Evolutionary conservation across 2,113 vertebrate species (phyloP).

Genomic region (Microcebus lehilahytsara): DNA sequence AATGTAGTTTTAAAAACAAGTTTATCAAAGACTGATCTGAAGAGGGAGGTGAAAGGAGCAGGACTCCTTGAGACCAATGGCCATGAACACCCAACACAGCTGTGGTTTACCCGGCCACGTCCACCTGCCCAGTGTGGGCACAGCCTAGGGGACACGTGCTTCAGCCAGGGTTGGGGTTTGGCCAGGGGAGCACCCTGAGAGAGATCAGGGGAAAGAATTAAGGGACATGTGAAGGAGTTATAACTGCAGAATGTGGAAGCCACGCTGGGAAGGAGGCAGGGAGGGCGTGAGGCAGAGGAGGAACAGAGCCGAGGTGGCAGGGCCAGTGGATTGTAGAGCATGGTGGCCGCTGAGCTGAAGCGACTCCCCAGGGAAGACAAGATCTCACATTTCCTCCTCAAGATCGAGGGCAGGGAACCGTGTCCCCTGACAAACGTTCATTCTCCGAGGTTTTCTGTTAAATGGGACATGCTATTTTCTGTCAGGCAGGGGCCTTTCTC

Average conservation of each 20-base stretch:
- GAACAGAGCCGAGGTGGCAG: background rate
- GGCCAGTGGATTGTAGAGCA: background rate
- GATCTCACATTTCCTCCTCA: background rate
- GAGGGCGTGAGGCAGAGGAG: background rate
- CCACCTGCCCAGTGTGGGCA: background rate
- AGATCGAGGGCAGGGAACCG: background rate
- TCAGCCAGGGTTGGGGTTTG: background rate
- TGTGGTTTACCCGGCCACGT: background rate
- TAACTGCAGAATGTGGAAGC: background rate
- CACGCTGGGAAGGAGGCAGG: background rate
- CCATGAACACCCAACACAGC: accelerated
- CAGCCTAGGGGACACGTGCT: background rate
- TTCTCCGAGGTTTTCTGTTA: background rate
- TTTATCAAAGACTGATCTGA: background rate
- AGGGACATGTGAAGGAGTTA: background rate
- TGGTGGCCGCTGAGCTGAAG: background rate
- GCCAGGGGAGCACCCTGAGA: background rate
- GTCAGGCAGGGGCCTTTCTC: background rate
- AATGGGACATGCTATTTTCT: background rate
- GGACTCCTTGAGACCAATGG: background rate
- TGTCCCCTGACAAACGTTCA: background rate
- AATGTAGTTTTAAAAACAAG: background rate
- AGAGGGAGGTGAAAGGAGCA: background rate
- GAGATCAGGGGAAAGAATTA: background rate
- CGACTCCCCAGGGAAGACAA: background rate